Evolutionary conservation across 2,113 vertebrate genomes (phyloP).

Genomic region (Cygnus atratus): DNA sequence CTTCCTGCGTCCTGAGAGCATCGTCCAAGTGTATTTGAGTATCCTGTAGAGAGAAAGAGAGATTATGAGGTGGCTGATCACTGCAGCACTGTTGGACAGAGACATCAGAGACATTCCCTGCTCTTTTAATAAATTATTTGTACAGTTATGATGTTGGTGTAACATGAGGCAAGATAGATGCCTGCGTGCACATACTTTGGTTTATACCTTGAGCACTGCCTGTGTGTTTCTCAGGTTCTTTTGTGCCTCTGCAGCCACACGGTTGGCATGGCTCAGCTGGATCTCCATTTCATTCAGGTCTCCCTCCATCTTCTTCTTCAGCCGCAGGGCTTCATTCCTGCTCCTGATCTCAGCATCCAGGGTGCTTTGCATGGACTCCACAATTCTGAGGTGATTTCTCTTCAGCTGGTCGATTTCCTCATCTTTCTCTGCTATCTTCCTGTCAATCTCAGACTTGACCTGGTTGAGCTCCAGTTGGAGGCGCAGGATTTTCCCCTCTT

Average conservation of each 20-base stretch:
- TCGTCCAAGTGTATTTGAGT: slow-evolving; percentile 83
- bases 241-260: slow-evolving; percentile 72
- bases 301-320: slow-evolving; percentile 95
- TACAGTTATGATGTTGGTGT: too few species aligned
- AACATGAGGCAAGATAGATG: too few species aligned
- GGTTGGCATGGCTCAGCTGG: slow-evolving; percentile 47
- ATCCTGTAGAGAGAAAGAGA: slow-evolving; percentile 66
- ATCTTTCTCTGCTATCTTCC: not conserved
- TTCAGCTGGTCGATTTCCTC: not conserved
- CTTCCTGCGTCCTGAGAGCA: slow-evolving; percentile 77
- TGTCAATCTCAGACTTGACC: not conserved
- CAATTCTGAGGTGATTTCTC: slow-evolving; percentile 62
- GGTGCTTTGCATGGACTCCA: slow-evolving; percentile 80
- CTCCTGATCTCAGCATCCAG: slow-evolving; percentile 78
- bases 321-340: slow-evolving; percentile 79
- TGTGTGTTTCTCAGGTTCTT: slow-evolving; percentile 79
- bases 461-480: slow-evolving; percentile 77
- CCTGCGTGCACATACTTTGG: too few species aligned
- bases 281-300: slow-evolving; percentile 79
- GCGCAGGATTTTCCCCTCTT: slow-evolving; percentile 79
- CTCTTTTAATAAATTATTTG: too few species aligned
- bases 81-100: too few species aligned
- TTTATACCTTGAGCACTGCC: slow-evolving; percentile 73
- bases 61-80: too few species aligned
- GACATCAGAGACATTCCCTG: too few species aligned